phyloP scores from a whole-genome alignment of 2,797 vertebrate species.

The Melanotaenia maccullochi region DNA sequence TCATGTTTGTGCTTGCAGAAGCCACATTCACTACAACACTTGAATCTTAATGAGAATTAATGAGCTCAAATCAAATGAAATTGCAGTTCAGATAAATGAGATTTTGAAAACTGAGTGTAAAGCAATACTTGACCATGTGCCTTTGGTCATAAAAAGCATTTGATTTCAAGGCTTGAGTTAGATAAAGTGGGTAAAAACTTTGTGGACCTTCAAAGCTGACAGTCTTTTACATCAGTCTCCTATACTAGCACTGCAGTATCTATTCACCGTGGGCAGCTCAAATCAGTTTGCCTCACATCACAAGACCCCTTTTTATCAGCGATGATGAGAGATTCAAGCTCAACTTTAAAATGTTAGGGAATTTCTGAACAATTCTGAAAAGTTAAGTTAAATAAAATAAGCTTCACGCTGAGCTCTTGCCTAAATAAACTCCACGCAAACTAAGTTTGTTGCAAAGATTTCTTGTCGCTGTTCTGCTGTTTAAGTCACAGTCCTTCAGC shows the following conservation, averaged over 20 bases:
- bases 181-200: constrained; percentile 40
- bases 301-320: constrained; percentile 5
- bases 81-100: constrained; percentile 64
- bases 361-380: constrained; percentile 11
- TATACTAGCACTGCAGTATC: constrained; percentile 9
- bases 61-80: constrained; percentile 75
- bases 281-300: constrained; percentile 39
- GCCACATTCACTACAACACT: constrained; percentile 69
- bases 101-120: constrained; percentile 54
- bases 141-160: constrained; percentile 48
- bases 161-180: constrained; percentile 45
- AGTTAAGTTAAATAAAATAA: constrained; percentile 8
- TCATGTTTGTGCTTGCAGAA: constrained; percentile 75
- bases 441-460: constrained; percentile 24
- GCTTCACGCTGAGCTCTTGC: constrained; percentile 4
- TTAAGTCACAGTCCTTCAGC: constrained; percentile 62
- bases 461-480: constrained; percentile 37
- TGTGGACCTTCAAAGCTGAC: constrained; percentile 48
- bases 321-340: constrained; percentile 29
- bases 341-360: constrained; percentile 21
- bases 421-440: constrained; percentile 32
- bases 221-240: constrained; percentile 39
- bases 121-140: constrained; percentile 52
- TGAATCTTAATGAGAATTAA: constrained; percentile 77
- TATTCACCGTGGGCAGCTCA: constrained; percentile 22